phyloP scores from a whole-genome alignment of 2,888 invertebrate species.

The Pandemis cinnamomeana region DNA sequence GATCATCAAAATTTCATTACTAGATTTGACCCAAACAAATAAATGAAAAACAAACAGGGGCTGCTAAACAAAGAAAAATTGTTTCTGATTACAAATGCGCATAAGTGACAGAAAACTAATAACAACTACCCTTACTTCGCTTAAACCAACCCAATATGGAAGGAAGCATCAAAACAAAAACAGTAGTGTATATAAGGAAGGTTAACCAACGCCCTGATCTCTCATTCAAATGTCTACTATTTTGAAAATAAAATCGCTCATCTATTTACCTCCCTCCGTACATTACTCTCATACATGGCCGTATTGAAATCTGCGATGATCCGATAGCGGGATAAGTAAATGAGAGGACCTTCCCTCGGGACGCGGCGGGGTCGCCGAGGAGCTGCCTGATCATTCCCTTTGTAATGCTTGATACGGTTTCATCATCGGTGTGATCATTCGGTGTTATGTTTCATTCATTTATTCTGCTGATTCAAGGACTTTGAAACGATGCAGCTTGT shows the following conservation, averaged over 20 bases:
- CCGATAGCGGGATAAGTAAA: slow-evolving; percentile 75
- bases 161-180: no score
- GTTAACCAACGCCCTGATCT: background rate
- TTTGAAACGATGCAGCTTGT: no score
- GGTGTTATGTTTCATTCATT: background rate
- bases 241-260: background rate
- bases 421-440: background rate
- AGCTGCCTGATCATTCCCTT: slow-evolving; percentile 42
- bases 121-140: no score
- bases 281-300: background rate
- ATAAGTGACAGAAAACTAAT: no score
- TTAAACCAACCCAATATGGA: no score
- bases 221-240: background rate
- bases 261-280: background rate
- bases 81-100: no score
- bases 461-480: background rate
- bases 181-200: no score
- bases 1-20: no score
- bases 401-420: slow-evolving; percentile 1
- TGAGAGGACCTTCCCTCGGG: slow-evolving; percentile 72
- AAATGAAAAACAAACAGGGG: no score
- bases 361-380: slow-evolving; percentile 49
- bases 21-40: no score
- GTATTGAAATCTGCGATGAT: slow-evolving; percentile 61
- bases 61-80: no score